Base-by-base conservation (phyloP, 2,797 vertebrate species). In the Sebastes matsubarae region DNA sequence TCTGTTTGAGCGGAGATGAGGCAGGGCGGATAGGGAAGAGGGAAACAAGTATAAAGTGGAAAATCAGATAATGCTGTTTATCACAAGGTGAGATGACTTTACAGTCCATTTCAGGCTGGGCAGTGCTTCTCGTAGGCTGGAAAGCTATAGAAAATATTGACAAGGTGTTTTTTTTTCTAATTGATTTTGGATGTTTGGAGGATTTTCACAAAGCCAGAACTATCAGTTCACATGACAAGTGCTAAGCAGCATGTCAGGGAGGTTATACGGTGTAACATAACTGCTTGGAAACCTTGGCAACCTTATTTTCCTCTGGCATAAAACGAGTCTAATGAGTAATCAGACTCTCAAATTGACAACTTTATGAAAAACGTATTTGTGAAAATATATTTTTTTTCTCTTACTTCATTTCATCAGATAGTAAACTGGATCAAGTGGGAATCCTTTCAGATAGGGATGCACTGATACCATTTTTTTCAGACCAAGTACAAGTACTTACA, bases 1-100 rank as follows among this genome's bases (percentile, higher is more conserved):
- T 72, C n/a, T 72, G 32, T 73, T 66, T 75, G 29, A 38, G 64
- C 77, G 27, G 74, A 81, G 69, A 77, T 7, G 65, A 77, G 57
- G 38, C 68, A 68, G 74, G 29, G 46, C 30, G 24, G 59, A n/a
- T 13, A 42, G 57, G 11, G 24, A 24, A 9, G 46, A 64, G 63
- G 12, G 57, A 72, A 58, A 69, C 7, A 32, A 72, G 34, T 60
- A 77, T 18, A 30, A 61, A 77, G 54, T 46, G 30, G 32, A 42
- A 71, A 78, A 68, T 63, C 25, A 36, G 29, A 10, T 5, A 14
- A 16, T 20, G 68, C 10, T 74, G 55, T 75, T 79, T 64, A 58
- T 71, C 59, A 67, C 54, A 52, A 77, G 66, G 25, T 75, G 54
- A 75, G 42, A 36, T 67, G 77, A 36, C 60, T 54, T 59, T 12